Evolutionary conservation across 2,113 vertebrate genomes (phyloP).

Genomic region (Leptobrachium leishanense): DNA sequence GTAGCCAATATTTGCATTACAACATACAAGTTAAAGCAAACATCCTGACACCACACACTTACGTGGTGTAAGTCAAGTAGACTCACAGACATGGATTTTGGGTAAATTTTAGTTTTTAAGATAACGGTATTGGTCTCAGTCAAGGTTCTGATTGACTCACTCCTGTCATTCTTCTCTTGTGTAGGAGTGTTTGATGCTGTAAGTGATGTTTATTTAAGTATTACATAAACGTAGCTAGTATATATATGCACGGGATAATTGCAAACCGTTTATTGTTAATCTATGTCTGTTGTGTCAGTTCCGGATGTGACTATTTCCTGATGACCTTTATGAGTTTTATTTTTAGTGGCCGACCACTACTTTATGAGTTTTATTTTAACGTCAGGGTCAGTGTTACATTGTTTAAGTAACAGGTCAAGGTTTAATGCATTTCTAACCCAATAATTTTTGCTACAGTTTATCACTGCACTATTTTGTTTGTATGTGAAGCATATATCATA

Average conservation of each 20-base stretch:
- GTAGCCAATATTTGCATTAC: slow-evolving; percentile 68
- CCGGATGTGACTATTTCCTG: slow-evolving; percentile 61
- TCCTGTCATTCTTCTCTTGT: not conserved
- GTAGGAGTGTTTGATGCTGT: not conserved
- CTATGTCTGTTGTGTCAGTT: not conserved
- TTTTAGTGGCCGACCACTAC: not conserved
- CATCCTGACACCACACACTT: slow-evolving; percentile 70
- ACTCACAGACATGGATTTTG: not conserved
- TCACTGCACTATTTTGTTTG: no score
- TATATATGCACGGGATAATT: not conserved
- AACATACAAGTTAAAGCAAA: slow-evolving; percentile 65
- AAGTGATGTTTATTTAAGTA: not conserved
- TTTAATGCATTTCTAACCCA: no score
- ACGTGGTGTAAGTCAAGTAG: slow-evolving; percentile 59
- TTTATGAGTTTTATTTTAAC: slow-evolving; percentile 51
- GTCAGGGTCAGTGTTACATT: slow-evolving; percentile 52
- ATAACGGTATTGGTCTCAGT: not conserved
- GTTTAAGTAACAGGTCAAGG: no score
- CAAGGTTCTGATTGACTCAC: not conserved
- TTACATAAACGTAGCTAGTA: not conserved
- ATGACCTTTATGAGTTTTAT: slow-evolving; percentile 51
- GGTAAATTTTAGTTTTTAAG: not conserved
- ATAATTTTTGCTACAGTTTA: no score
- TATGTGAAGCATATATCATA: no score
- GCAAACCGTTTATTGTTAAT: not conserved